Evolutionary conservation across 2,888 invertebrate genomes (phyloP).

Genomic region (Muscina levida): DNA sequence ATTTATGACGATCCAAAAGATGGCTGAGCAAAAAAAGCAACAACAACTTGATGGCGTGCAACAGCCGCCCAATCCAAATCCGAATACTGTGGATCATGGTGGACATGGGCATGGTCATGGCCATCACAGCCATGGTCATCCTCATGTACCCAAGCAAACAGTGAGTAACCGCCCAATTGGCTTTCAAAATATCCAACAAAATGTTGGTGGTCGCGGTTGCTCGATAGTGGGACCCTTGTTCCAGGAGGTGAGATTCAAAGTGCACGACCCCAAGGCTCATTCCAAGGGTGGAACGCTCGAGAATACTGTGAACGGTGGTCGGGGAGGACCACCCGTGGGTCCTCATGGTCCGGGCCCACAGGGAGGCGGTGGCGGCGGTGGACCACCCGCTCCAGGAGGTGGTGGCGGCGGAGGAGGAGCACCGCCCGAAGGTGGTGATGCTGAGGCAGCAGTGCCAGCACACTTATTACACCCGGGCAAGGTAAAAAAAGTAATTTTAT

Average conservation of each 20-base stretch:
- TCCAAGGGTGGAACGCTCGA: slow-evolving; percentile 95
- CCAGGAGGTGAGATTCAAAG: slow-evolving; percentile 97
- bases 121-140: slow-evolving; percentile 80
- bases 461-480: slow-evolving; percentile 93
- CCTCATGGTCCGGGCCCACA: slow-evolving; percentile 80
- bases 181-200: slow-evolving; percentile 81
- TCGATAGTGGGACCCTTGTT: slow-evolving; percentile 84
- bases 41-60: slow-evolving; percentile 89
- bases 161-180: slow-evolving; percentile 81
- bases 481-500: slow-evolving; percentile 80
- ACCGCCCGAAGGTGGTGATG: slow-evolving; percentile 80
- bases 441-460: slow-evolving; percentile 81
- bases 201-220: slow-evolving; percentile 81
- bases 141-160: slow-evolving; percentile 81
- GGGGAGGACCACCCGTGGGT: slow-evolving; percentile 84
- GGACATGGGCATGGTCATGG: slow-evolving; percentile 81
- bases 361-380: slow-evolving; percentile 69
- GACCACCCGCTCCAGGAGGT: slow-evolving; percentile 79
- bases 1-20: slow-evolving; percentile 93
- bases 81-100: slow-evolving; percentile 80
- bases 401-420: slow-evolving; percentile 75
- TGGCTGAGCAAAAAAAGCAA: slow-evolving; percentile 94
- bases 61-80: slow-evolving; percentile 89
- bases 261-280: slow-evolving; percentile 95
- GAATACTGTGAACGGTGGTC: slow-evolving; percentile 92